A percentile compares a stretch with the other conserved stretches of the same genome.
phyloP scores from a whole-genome alignment of 2,113 vertebrate genomes.

The Sinosuthora webbiana region DNA sequence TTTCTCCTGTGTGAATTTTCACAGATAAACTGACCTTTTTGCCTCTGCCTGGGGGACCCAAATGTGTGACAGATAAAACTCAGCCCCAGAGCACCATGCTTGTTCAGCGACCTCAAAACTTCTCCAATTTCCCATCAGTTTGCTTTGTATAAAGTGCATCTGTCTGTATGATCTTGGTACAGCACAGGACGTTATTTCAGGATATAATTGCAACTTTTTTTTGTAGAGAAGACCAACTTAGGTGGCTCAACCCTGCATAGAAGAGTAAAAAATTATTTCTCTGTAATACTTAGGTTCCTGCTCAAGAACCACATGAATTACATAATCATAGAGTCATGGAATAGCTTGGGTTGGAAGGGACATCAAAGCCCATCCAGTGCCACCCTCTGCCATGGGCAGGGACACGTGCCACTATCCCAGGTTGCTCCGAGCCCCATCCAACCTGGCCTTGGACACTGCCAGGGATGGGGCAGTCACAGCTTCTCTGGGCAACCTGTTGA shows the following conservation, averaged over 20 bases:
- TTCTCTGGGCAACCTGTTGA: background rate
- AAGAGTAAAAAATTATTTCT: background rate
- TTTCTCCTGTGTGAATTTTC: background rate
- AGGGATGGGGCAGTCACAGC: background rate
- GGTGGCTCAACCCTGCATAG: background rate
- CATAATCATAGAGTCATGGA: background rate
- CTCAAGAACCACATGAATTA: background rate
- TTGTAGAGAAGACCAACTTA: background rate
- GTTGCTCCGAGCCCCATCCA: background rate
- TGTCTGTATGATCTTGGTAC: background rate
- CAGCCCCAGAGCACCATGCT: background rate
- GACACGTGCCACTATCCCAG: background rate
- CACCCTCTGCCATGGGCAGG: background rate
- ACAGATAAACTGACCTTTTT: background rate
- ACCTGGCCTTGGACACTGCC: rapidly evolving
- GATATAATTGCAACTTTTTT: background rate
- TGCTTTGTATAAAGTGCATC: background rate
- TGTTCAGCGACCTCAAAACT: background rate
- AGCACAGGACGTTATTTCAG: background rate
- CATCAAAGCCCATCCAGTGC: background rate
- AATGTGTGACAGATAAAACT: background rate
- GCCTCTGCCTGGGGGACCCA: background rate
- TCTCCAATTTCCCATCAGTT: background rate
- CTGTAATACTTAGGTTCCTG: background rate
- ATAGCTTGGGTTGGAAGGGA: background rate